Conservation (phyloP, 64 coral and sea anemone species). For the Acropora yongei region DNA sequence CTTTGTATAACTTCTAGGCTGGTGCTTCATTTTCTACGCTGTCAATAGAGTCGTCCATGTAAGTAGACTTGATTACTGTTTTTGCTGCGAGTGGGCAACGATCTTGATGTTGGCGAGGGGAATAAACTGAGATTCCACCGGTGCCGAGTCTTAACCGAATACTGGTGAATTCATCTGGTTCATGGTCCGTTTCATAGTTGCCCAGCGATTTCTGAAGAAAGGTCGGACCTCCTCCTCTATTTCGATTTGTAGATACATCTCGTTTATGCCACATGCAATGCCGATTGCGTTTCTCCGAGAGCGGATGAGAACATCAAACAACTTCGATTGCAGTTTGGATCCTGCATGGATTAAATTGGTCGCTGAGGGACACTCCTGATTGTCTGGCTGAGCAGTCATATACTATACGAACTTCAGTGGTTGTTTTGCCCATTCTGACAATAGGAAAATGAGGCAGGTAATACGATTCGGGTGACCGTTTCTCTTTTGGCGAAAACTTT, state of each 20-base stretch:
- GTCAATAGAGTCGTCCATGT: constrained; percentile 56
- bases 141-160: constrained; percentile 73
- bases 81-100: constrained; percentile 64
- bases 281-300: constrained; percentile 12
- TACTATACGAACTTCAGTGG: too few species aligned
- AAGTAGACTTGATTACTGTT: too few species aligned
- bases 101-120: too few species aligned
- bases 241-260: constrained; percentile 26
- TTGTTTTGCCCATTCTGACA: too few species aligned
- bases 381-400: too few species aligned
- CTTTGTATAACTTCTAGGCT: too few species aligned
- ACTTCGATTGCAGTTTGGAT: constrained; percentile 38
- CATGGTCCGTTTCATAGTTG: constrained; percentile 52
- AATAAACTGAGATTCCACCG: constrained; percentile 72
- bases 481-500: too few species aligned
- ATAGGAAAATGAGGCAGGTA: too few species aligned
- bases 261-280: too few species aligned
- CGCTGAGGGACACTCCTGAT: too few species aligned
- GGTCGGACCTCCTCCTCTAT: constrained; percentile 33
- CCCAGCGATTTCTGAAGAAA: constrained; percentile 53
- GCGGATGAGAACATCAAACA: constrained; percentile 45
- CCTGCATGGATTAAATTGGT: constrained; percentile 48
- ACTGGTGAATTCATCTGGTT: constrained; percentile 65
- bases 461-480: too few species aligned
- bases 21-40: constrained; percentile 41